Evolutionary conservation across 2,113 vertebrate genomes (phyloP).

Genomic region (Catharus bicknelli): DNA sequence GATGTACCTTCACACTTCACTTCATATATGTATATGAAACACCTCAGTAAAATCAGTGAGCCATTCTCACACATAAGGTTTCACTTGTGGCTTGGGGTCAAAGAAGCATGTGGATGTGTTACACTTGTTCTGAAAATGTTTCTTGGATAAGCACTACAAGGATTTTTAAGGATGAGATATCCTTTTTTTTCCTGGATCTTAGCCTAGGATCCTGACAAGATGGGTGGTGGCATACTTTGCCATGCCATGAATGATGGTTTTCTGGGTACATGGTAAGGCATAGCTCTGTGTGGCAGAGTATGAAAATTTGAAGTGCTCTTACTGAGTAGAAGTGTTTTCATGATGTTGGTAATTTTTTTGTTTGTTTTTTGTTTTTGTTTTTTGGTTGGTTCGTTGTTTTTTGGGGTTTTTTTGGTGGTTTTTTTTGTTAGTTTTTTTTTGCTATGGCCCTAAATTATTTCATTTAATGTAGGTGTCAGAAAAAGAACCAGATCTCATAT

Average conservation of each 20-base stretch:
- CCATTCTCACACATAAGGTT: background rate
- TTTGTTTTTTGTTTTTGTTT: no score
- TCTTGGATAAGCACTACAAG: background rate
- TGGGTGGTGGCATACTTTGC: background rate
- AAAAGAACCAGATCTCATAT: background rate
- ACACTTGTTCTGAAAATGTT: background rate
- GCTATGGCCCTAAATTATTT: background rate
- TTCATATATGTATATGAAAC: conserved; percentile 52
- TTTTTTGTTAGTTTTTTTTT: background rate
- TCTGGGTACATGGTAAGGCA: background rate
- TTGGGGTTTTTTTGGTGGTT: no score
- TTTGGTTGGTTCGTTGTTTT: no score
- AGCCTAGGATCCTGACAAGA: background rate
- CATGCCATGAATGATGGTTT: background rate
- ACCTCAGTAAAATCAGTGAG: conserved; percentile 43
- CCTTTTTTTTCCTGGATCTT: background rate
- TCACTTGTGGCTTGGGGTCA: background rate
- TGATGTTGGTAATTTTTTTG: background rate
- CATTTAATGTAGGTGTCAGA: background rate
- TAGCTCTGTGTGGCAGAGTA: background rate
- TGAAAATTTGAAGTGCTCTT: background rate
- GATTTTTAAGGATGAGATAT: background rate
- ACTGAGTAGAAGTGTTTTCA: background rate
- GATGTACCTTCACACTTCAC: conserved; percentile 21
- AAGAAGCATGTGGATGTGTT: background rate